Conservation (phyloP, 2,113 vertebrate genomes). For the Psilopogon haemacephalus region DNA sequence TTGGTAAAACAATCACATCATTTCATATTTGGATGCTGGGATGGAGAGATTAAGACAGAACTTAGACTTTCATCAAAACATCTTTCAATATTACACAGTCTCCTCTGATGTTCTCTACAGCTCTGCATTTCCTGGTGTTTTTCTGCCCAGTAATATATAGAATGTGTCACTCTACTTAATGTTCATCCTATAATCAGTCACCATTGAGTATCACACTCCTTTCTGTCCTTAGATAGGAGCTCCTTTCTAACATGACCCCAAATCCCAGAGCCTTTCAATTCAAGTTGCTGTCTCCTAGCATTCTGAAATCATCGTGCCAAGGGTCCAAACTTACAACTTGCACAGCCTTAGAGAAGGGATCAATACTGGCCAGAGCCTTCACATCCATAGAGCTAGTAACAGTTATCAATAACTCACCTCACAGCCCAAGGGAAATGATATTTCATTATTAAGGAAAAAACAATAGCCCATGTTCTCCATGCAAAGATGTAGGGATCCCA, state of each 20-base stretch:
- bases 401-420: neutral
- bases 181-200: neutral
- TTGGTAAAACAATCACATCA: neutral
- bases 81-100: neutral
- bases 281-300: rapidly evolving
- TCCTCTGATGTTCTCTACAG: neutral
- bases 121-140: neutral
- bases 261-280: neutral
- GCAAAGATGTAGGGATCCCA: neutral
- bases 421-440: neutral
- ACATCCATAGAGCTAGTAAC: neutral
- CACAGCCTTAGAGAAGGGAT: neutral
- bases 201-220: neutral
- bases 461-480: rapidly evolving
- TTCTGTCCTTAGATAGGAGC: neutral
- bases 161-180: neutral
- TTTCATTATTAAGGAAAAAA: neutral
- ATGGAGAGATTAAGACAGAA: neutral
- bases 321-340: neutral
- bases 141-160: neutral
- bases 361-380: neutral
- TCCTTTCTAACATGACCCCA: neutral
- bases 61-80: neutral
- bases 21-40: neutral
- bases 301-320: neutral